phyloP scores from a whole-genome alignment of 2,797 vertebrate genomes.

The Ciconia nigra region DNA sequence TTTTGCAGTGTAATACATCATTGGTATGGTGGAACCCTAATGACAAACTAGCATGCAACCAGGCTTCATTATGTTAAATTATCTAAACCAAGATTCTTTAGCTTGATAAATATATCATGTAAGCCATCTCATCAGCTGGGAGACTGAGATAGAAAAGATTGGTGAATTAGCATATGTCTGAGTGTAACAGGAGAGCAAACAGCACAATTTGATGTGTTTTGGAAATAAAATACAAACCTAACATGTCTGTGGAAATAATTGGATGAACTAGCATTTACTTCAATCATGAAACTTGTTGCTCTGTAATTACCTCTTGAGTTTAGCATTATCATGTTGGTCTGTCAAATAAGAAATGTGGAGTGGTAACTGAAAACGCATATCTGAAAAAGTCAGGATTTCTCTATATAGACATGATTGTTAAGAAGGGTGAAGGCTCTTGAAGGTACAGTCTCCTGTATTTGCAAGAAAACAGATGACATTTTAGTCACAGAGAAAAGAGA shows the following conservation, averaged over 20 bases:
- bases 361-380: background rate
- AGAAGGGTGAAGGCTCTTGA: background rate
- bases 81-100: conserved; percentile 1
- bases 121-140: background rate
- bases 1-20: conserved; percentile 5
- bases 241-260: background rate
- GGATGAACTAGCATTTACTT: background rate
- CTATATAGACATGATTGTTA: background rate
- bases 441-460: background rate
- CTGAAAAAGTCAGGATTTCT: background rate
- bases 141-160: background rate
- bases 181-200: background rate
- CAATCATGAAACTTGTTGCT: background rate
- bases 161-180: background rate
- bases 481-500: background rate
- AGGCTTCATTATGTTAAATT: conserved; percentile 38
- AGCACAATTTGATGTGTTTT: background rate
- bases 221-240: background rate
- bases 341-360: background rate
- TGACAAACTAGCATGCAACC: background rate
- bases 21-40: background rate
- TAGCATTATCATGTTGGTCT: background rate
- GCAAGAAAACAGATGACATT: background rate
- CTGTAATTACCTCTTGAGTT: background rate
- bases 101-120: conserved; percentile 4